Evolutionary conservation across 2,797 vertebrate genomes (phyloP).

Genomic region (Leptodactylus fallax): DNA sequence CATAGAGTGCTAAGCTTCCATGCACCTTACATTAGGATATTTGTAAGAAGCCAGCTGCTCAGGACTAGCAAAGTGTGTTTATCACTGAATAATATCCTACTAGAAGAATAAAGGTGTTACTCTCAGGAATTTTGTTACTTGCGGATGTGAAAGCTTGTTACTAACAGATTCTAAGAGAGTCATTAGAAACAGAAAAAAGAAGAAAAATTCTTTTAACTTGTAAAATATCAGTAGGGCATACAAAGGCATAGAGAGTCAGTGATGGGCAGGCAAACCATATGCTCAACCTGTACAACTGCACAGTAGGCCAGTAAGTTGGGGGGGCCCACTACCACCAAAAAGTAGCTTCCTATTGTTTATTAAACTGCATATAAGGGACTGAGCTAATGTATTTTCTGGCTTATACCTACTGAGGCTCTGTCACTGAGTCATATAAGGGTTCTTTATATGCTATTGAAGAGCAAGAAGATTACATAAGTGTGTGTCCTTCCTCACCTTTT

Average conservation of each 20-base stretch:
- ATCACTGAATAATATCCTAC: not conserved
- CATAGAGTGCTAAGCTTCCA: not conserved
- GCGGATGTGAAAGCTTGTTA: slow-evolving; percentile 8
- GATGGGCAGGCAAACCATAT: too few relatives aligned
- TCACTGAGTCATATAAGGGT: too few relatives aligned
- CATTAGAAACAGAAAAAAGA: not conserved
- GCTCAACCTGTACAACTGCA: too few relatives aligned
- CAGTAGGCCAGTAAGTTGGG: too few relatives aligned
- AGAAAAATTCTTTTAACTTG: not conserved
- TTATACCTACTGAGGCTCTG: too few relatives aligned
- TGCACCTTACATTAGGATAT: not conserved
- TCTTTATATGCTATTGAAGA: too few relatives aligned
- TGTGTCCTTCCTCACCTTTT: too few relatives aligned
- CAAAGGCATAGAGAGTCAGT: not conserved
- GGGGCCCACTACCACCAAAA: too few relatives aligned
- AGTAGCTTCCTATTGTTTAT: too few relatives aligned
- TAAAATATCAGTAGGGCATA: not conserved
- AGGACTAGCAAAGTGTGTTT: not conserved
- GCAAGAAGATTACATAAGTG: too few relatives aligned
- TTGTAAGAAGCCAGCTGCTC: slow-evolving; percentile 1
- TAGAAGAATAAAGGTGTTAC: slow-evolving; percentile 6
- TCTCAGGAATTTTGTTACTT: not conserved
- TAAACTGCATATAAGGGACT: too few relatives aligned
- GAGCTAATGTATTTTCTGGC: too few relatives aligned
- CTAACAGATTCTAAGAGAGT: not conserved